Percentiles rank a stretch among this genome's conserved stretches.
These are phyloP conservation scores for Lordiphosa stackelbergi DNA, from an alignment of 1,140 invertebrate species.

Conservation along the genomic window DNA sequence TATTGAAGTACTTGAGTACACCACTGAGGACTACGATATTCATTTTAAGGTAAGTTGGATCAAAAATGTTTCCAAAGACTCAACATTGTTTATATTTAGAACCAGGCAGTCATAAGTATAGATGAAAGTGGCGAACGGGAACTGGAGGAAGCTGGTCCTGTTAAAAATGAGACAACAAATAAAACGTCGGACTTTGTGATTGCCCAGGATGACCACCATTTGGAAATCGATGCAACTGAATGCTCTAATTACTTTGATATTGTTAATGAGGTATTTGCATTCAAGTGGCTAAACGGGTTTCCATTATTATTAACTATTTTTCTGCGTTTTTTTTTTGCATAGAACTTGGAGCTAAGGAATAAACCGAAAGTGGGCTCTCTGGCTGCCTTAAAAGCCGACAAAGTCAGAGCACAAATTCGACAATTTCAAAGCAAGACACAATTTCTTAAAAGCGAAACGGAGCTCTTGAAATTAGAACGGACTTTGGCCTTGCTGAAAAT, in stretches of 20 bases:
- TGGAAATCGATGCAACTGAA: slow-evolving; percentile 2
- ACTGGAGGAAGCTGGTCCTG: neutral
- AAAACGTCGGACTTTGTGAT: neutral
- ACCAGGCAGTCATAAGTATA: neutral
- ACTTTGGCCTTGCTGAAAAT: slow-evolving; percentile 24
- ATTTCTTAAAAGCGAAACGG: slow-evolving; percentile 34
- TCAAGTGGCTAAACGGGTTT: too few relatives aligned
- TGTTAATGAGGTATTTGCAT: neutral
- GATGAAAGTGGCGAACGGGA: neutral
- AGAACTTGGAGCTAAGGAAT: slow-evolving; percentile 7
- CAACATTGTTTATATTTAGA: neutral
- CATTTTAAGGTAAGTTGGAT: neutral
- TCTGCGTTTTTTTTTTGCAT: too few relatives aligned
- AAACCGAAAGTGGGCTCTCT: slow-evolving; percentile 16
- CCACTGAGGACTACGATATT: neutral
- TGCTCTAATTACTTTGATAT: slow-evolving; percentile 9
- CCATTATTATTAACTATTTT: neutral
- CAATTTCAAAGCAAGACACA: slow-evolving; percentile 33
- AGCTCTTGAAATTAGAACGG: slow-evolving; percentile 32
- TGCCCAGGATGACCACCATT: neutral
- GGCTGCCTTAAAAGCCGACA: slow-evolving; percentile 27
- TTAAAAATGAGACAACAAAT: neutral
- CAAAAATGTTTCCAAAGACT: too few relatives aligned
- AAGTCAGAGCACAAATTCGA: slow-evolving; percentile 27
- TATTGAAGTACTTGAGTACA: slow-evolving; percentile 7